Evolutionary conservation across 2,797 vertebrate species (phyloP).

Genomic region (Falco cherrug): DNA sequence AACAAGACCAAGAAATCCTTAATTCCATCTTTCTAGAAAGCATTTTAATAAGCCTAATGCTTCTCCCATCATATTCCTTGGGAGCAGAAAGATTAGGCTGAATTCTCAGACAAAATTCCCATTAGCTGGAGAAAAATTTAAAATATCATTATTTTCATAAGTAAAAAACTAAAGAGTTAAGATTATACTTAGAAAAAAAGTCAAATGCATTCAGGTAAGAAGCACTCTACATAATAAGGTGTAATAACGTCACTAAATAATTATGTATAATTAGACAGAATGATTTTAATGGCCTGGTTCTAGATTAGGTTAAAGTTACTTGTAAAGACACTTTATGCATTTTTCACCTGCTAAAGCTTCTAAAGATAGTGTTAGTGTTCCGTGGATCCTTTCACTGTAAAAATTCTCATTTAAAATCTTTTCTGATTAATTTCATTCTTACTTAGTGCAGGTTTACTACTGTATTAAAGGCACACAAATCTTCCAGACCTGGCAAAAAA

Average conservation of each 20-base stretch:
- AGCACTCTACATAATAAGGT: background rate
- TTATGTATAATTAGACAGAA: background rate
- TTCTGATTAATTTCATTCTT: background rate
- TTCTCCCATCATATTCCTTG: background rate
- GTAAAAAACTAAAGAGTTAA: background rate
- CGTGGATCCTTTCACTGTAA: background rate
- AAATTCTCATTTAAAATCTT: background rate
- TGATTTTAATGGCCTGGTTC: background rate
- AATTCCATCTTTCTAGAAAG: background rate
- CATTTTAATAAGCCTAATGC: background rate
- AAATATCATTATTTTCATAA: background rate
- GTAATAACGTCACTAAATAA: background rate
- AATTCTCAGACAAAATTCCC: background rate
- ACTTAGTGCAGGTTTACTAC: background rate
- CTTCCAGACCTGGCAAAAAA: background rate
- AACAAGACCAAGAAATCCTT: background rate
- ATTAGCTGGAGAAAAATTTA: background rate
- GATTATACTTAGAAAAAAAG: background rate
- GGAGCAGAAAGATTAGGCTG: background rate
- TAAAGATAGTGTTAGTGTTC: background rate
- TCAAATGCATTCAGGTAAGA: background rate
- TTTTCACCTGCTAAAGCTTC: background rate
- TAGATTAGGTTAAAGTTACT: background rate
- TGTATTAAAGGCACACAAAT: background rate
- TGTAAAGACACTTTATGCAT: background rate